phyloP scores from a whole-genome alignment of 2,113 vertebrate species.

The Acinonyx jubatus region DNA sequence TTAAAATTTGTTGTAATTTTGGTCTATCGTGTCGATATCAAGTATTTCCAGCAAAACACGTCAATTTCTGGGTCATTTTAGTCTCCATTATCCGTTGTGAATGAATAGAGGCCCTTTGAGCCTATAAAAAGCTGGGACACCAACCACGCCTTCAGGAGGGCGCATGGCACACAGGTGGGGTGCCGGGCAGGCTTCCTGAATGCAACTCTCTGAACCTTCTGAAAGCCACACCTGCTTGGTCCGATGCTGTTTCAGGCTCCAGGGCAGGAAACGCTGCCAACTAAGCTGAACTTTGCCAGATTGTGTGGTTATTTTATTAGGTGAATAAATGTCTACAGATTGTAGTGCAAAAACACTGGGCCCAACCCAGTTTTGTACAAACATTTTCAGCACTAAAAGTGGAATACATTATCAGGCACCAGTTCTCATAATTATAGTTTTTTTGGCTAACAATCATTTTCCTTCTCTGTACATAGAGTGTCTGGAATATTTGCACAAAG shows the following conservation, averaged over 20 bases:
- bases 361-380: conserved; percentile 54
- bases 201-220: background rate
- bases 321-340: conserved; percentile 62
- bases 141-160: background rate
- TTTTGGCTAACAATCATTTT: conserved; percentile 54
- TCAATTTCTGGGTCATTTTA: background rate
- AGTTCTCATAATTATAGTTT: conserved; percentile 48
- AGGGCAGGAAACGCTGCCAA: conserved; percentile 42
- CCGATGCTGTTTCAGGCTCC: background rate
- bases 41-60: background rate
- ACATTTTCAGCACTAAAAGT: conserved; percentile 68
- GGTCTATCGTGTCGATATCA: background rate
- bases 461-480: background rate
- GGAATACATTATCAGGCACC: conserved; percentile 63
- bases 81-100: background rate
- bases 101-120: conserved; percentile 10
- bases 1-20: background rate
- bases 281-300: conserved; percentile 44
- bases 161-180: background rate
- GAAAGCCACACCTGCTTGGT: conserved; percentile 24
- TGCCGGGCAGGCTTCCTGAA: background rate
- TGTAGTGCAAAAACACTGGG: conserved; percentile 53
- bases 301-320: conserved; percentile 69
- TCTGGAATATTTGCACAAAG: conserved; percentile 46
- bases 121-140: background rate